phyloP scores from a whole-genome alignment of 2,797 vertebrate genomes.

The Neosilurus mollespiculum region DNA sequence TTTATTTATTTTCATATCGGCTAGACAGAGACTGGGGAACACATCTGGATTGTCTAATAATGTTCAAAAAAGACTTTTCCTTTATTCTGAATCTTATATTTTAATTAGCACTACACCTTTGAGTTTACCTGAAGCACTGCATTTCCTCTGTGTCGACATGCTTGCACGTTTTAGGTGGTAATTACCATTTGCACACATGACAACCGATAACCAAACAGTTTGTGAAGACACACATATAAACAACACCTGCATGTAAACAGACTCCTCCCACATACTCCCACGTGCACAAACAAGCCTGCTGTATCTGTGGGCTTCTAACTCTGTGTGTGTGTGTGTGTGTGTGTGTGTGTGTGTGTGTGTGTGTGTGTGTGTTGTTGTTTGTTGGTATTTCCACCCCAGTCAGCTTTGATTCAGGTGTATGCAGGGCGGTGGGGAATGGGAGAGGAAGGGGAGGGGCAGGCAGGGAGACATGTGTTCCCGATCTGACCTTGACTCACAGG shows the following conservation, averaged over 20 bases:
- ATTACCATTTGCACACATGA: slow-evolving; percentile 47
- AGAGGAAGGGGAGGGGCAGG: slow-evolving; percentile 55
- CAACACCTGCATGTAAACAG: slow-evolving; percentile 45
- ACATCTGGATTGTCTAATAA: neutral
- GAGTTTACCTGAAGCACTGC: slow-evolving; percentile 37
- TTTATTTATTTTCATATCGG: too few species aligned
- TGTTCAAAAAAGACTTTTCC: neutral
- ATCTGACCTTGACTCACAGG: slow-evolving; percentile 70
- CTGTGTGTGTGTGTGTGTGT: slow-evolving; percentile 1
- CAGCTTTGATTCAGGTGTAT: slow-evolving; percentile 69
- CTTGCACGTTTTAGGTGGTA: slow-evolving; percentile 36
- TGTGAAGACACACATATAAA: slow-evolving; percentile 39
- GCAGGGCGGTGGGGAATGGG: slow-evolving; percentile 59
- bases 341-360: neutral
- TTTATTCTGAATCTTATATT: slow-evolving; percentile 30
- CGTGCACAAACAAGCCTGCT: neutral
- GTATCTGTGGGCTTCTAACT: neutral
- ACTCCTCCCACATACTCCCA: slow-evolving; percentile 32
- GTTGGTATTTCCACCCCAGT: slow-evolving; percentile 70
- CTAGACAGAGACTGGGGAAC: neutral
- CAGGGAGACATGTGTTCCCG: slow-evolving; percentile 62
- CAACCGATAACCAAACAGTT: slow-evolving; percentile 50
- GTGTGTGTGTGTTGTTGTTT: slow-evolving; percentile 39
- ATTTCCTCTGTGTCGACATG: slow-evolving; percentile 29
- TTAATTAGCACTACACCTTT: slow-evolving; percentile 39